These are phyloP conservation scores for Phaonia tiefii DNA, from an alignment of 2,888 invertebrate species.

Conservation along the genomic window DNA sequence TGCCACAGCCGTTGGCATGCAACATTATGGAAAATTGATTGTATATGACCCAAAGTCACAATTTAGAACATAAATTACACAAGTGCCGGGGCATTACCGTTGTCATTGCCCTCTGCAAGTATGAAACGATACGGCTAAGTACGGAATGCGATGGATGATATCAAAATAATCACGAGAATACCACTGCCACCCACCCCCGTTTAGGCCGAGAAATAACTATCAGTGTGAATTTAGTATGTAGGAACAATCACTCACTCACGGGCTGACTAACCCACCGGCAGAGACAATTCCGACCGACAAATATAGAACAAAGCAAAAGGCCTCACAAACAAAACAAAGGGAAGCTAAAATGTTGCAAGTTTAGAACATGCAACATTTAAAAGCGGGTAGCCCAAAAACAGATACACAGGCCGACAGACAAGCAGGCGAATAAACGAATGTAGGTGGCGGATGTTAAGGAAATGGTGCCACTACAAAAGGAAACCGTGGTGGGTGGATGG, in stretches of 20 bases:
- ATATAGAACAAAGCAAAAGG: constrained; percentile 5
- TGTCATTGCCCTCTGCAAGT: constrained; percentile 60
- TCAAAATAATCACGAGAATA: constrained; percentile 31
- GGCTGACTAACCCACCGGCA: constrained; percentile 25
- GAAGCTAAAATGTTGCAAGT: constrained; percentile 4
- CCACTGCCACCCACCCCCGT: not conserved
- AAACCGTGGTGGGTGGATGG: not conserved
- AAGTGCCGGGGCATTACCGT: constrained; percentile 55
- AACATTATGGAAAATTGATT: constrained; percentile 60
- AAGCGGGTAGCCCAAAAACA: not conserved
- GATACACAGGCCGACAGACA: not conserved
- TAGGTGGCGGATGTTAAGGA: constrained; percentile 3
- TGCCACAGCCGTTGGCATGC: constrained; percentile 60
- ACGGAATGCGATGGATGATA: constrained; percentile 27
- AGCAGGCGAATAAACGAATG: not conserved
- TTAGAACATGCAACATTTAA: constrained; percentile 48
- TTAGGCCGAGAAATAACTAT: no score
- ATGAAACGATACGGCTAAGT: constrained; percentile 17
- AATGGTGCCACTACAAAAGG: not conserved
- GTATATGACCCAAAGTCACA: constrained; percentile 60
- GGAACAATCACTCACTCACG: no score
- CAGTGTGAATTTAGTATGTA: not conserved
- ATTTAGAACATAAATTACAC: constrained; percentile 48
- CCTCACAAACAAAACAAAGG: constrained; percentile 2
- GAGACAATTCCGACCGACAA: constrained; percentile 5